Evolutionary conservation across 2,113 vertebrate genomes (phyloP).

Genomic region (Leptosomus discolor): DNA sequence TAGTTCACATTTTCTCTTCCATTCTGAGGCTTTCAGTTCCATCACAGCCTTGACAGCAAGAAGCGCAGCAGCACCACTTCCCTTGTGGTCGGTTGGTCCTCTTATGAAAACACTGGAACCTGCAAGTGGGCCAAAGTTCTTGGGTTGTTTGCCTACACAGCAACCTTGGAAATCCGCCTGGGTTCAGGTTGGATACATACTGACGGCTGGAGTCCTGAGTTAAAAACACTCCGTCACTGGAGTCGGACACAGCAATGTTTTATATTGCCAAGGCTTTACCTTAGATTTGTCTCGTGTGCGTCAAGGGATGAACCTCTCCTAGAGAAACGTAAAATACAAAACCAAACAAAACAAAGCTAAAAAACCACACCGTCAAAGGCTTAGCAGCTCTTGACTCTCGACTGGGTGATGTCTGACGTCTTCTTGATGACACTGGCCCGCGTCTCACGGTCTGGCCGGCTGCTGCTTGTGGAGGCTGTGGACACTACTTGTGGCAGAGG

Average conservation of each 20-base stretch:
- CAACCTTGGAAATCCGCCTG: constrained; percentile 65
- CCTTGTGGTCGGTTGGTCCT: constrained; percentile 70
- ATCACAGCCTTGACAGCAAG: constrained; percentile 71
- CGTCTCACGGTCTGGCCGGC: constrained; percentile 79
- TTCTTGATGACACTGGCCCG: constrained; percentile 98
- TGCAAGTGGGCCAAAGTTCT: constrained; percentile 61
- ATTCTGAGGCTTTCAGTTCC: constrained; percentile 74
- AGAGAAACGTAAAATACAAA: constrained; percentile 72
- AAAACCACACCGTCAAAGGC: constrained; percentile 35
- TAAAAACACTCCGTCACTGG: constrained; percentile 71
- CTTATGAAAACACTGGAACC: constrained; percentile 69
- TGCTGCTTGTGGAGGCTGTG: constrained; percentile 70
- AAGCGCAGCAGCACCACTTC: constrained; percentile 71
- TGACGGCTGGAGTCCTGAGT: constrained; percentile 80
- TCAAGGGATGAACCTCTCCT: constrained; percentile 65
- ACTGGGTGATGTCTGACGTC: constrained; percentile 89
- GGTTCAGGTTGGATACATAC: constrained; percentile 62
- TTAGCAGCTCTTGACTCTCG: constrained; percentile 86
- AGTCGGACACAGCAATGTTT: constrained; percentile 70
- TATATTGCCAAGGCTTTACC: constrained; percentile 69
- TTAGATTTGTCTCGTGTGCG: constrained; percentile 69
- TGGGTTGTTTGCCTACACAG: constrained; percentile 13
- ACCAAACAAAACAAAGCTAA: constrained; percentile 67
- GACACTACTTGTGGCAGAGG: constrained; percentile 64
- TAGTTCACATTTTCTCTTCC: constrained; percentile 83